These are phyloP conservation scores for Scaptomyza graminum DNA, from an alignment of 1,140 invertebrate species.

Conservation along the genomic window DNA sequence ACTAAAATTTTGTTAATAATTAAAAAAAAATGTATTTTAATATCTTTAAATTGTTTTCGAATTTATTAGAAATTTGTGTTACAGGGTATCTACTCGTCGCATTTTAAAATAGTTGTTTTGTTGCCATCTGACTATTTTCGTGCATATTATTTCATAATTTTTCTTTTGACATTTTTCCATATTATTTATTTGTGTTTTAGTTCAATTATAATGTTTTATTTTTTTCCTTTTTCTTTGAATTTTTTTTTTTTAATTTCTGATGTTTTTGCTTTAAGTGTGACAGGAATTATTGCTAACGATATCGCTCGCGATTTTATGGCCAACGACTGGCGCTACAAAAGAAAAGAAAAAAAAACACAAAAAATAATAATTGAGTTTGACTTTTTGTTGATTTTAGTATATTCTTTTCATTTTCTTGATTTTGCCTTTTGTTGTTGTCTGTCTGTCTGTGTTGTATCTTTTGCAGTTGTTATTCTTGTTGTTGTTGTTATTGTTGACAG, in stretches of 20 bases:
- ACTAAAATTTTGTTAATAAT: too few species aligned
- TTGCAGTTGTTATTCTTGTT: conserved; percentile 8
- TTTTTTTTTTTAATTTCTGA: conserved; percentile 67
- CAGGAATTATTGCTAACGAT: conserved; percentile 79
- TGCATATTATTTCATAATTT: conserved; percentile 72
- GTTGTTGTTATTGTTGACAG: conserved; percentile 51
- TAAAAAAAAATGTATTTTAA: too few species aligned
- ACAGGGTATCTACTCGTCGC: neutral
- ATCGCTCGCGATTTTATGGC: conserved; percentile 56
- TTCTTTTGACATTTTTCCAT: conserved; percentile 18
- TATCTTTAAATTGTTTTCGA: too few species aligned
- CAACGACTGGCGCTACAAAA: conserved; percentile 47
- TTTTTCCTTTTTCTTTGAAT: neutral
- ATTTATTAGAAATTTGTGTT: too few species aligned
- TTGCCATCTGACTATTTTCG: conserved; percentile 67
- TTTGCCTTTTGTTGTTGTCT: conserved; percentile 17
- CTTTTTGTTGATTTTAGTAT: too few species aligned
- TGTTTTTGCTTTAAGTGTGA: conserved; percentile 74
- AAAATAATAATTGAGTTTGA: neutral
- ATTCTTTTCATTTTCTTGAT: neutral
- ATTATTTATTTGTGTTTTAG: conserved; percentile 1
- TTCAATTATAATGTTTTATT: neutral
- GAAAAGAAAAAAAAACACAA: too few species aligned
- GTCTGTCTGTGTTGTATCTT: conserved; percentile 16
- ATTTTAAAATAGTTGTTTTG: conserved; percentile 20